Evolutionary conservation across 2,888 invertebrate genomes (phyloP).

Genomic region (Phlogophora meticulosa): DNA sequence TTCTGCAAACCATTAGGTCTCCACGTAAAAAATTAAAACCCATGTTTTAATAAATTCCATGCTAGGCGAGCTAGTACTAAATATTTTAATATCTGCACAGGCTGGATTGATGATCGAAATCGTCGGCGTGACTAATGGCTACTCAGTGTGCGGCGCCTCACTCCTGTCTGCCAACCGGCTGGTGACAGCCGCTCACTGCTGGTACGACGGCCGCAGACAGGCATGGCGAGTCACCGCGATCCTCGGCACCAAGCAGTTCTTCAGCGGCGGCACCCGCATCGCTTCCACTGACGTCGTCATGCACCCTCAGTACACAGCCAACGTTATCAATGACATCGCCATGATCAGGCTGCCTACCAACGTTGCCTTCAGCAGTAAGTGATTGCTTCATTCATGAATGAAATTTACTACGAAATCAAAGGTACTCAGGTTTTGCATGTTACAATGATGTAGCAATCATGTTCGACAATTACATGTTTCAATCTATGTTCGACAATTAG

Average conservation of each 20-base stretch:
- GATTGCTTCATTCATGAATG: not conserved
- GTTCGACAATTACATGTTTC: too few species aligned
- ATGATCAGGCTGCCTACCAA: slow-evolving; percentile 64
- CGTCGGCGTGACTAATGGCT: slow-evolving; percentile 59
- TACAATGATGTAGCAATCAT: too few species aligned
- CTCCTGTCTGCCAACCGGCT: slow-evolving; percentile 72
- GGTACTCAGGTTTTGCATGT: too few species aligned
- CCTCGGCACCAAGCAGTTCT: slow-evolving; percentile 71
- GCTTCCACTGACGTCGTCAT: slow-evolving; percentile 62
- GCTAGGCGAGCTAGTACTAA: too few species aligned
- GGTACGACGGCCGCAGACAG: slow-evolving; percentile 72
- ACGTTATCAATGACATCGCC: slow-evolving; percentile 68
- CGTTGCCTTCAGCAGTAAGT: slow-evolving; percentile 67
- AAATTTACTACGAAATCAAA: too few species aligned
- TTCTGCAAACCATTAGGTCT: too few species aligned
- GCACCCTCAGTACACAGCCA: slow-evolving; percentile 68
- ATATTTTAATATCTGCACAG: slow-evolving; percentile 59
- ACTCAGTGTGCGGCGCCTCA: slow-evolving; percentile 77
- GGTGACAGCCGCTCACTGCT: slow-evolving; percentile 82
- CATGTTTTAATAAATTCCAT: too few species aligned
- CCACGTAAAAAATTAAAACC: too few species aligned
- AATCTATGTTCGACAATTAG: too few species aligned
- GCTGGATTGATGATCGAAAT: slow-evolving; percentile 77
- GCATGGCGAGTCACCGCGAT: slow-evolving; percentile 73
- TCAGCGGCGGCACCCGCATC: slow-evolving; percentile 71